Base-by-base conservation (phyloP, 30 jellyfish, hydroid and myxozoan genomes). In the Haliclystus octoradiatus region DNA sequence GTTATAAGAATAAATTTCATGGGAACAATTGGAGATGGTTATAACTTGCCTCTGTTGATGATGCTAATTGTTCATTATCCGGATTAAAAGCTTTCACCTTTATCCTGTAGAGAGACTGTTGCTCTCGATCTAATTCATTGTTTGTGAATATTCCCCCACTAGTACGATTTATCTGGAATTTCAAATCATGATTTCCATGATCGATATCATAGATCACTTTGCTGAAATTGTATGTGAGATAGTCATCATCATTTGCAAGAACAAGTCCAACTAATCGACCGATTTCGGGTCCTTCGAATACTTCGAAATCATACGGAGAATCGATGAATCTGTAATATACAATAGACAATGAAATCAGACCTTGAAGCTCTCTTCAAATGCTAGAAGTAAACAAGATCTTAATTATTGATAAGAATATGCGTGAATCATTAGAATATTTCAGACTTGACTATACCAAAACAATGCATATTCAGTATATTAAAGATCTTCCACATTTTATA, bases 51-150 rank as follows among this genome's bases (percentile, higher is more conserved):
- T 49, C 15, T 19, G 22, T 23, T 49, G 15, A 14, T 0, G 22
- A 23, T 19, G 15, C 22, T 0, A 14, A 23, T 14, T 49, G 22
- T 0, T 50, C 72, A 23, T 62, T 62, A 0, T 62, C 60, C 53
- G 31, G 5, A 62, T 62, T 62, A 23, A 26, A 5, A 26, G 72
- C 72, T 32, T 26, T 28, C 40, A 62, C 72, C 3, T 46, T 5
- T 3, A 62, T 26, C 13, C 27, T n/a, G 47, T 62, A 62, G 1
- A 26, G 27, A 32, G 27, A 46, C 72, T 26, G 34, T 2, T 22
- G 47, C 32, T 62, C 72, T 26, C 72, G 72, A 62, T 62, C 72
- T 23, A 62, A 62, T 26, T 26, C 50, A 2, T 32, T 32, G 5
- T 0, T 30, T 50, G 31, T n/a, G 4, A 62, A 28, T 7, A 62